Conservation (phyloP, 1,140 invertebrate species). For the Hyles euphorbiae region DNA sequence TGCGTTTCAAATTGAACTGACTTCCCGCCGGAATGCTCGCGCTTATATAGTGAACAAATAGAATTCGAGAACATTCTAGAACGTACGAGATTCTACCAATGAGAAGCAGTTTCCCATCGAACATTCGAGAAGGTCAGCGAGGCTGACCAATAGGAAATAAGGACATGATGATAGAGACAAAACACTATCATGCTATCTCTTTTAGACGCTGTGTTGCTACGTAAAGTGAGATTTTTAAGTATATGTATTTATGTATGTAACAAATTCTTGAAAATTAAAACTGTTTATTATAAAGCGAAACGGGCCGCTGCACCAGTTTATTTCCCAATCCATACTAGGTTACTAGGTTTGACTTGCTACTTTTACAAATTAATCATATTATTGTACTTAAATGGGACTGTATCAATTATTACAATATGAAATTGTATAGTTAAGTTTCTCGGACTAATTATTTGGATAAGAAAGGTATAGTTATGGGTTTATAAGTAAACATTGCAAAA, state of each 20-base stretch:
- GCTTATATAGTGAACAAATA: constrained; percentile 50
- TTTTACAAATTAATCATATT: no score
- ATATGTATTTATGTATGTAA: neutral
- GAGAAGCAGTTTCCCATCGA: constrained; percentile 6
- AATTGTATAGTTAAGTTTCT: no score
- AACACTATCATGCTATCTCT: no score
- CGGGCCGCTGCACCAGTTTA: no score
- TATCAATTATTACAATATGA: no score
- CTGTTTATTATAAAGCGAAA: neutral
- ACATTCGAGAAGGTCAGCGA: constrained; percentile 13
- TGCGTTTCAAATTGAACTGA: constrained; percentile 55
- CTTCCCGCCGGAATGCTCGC: constrained; percentile 36
- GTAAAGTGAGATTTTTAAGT: neutral
- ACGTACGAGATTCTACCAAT: constrained; percentile 28
- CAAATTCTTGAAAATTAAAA: neutral
- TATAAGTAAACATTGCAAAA: no score
- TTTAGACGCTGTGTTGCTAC: neutral
- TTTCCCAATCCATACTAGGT: no score
- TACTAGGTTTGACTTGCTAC: no score
- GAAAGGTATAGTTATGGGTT: no score
- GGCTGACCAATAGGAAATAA: constrained; percentile 31
- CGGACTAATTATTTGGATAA: no score
- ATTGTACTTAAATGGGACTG: no score
- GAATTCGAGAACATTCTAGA: constrained; percentile 38
- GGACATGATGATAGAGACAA: neutral